Percentiles rank a stretch among this genome's conserved stretches.
These are phyloP conservation scores for Numida meleagris DNA, from an alignment of 2,113 vertebrate genomes.

Conservation along the genomic window DNA sequence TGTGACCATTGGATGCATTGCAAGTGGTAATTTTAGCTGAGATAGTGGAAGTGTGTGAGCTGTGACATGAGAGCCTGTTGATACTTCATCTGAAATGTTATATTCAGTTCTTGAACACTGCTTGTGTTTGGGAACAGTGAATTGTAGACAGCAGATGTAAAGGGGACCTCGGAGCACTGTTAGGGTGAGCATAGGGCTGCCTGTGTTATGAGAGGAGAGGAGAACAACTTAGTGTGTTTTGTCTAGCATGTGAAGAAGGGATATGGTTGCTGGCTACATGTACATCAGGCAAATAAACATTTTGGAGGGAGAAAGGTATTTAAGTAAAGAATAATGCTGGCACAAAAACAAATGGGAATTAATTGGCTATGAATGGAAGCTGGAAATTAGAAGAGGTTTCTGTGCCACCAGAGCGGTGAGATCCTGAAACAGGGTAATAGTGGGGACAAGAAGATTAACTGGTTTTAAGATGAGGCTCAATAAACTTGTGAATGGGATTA, in stretches of 20 bases:
- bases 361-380: background rate
- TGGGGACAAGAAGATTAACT: background rate
- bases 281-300: conserved; percentile 4
- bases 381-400: background rate
- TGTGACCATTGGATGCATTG: background rate
- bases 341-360: background rate
- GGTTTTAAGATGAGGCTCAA: background rate
- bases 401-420: background rate
- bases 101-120: background rate
- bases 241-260: conserved; percentile 1
- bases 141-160: background rate
- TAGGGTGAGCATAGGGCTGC: background rate
- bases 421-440: background rate
- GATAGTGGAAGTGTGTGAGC: background rate
- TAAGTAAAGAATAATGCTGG: conserved; percentile 15
- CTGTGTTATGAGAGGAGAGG: background rate
- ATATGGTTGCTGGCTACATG: background rate
- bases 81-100: background rate
- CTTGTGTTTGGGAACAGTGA: background rate
- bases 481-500: background rate
- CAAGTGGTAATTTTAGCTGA: background rate
- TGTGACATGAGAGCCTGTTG: background rate
- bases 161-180: background rate
- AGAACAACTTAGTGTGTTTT: conserved; percentile 12
- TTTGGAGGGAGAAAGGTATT: background rate